Evolutionary conservation across 2,888 invertebrate species (phyloP).

Genomic region (Hirtodrosophila confusa): DNA sequence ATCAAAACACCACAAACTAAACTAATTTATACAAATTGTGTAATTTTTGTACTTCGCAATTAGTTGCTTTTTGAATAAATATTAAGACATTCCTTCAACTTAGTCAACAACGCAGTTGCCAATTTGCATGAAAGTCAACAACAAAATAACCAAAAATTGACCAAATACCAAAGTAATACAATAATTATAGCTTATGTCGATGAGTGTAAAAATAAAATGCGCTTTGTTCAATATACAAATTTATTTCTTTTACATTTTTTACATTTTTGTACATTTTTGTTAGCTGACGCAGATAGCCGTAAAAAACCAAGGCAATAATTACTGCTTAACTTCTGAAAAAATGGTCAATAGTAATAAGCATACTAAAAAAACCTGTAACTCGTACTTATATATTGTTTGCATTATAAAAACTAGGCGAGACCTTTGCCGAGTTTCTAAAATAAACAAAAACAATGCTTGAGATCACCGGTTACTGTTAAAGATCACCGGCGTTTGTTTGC

Average conservation of each 20-base stretch:
- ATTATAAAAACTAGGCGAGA: constrained; percentile 26
- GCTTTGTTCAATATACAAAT: constrained; percentile 22
- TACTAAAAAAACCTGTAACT: constrained; percentile 12
- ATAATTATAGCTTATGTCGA: constrained; percentile 11
- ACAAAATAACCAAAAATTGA: constrained; percentile 9
- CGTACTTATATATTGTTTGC: constrained; percentile 4
- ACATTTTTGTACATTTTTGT: constrained; percentile 32
- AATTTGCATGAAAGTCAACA: constrained; percentile 32
- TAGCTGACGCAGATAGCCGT: constrained; percentile 39
- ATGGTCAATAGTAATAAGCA: constrained; percentile 5
- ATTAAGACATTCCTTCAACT: not conserved
- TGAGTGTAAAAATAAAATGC: constrained; percentile 13
- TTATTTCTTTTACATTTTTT: constrained; percentile 10
- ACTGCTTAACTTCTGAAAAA: constrained; percentile 8
- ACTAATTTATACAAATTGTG: constrained; percentile 5
- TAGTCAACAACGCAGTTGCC: constrained; percentile 28
- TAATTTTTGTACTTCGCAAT: no score
- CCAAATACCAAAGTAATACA: constrained; percentile 16
- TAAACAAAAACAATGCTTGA: constrained; percentile 16
- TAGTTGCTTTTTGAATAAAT: no score
- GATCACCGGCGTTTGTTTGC: constrained; percentile 29
- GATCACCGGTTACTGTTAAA: constrained; percentile 6
- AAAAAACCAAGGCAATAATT: constrained; percentile 20
- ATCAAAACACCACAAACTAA: constrained; percentile 1
- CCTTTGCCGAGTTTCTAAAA: constrained; percentile 1